Evolutionary conservation across 92 coral and sea anemone species (phyloP), one percentile per base, ranked within the genome.

Genomic region (Heliopora coerulea): DNA sequence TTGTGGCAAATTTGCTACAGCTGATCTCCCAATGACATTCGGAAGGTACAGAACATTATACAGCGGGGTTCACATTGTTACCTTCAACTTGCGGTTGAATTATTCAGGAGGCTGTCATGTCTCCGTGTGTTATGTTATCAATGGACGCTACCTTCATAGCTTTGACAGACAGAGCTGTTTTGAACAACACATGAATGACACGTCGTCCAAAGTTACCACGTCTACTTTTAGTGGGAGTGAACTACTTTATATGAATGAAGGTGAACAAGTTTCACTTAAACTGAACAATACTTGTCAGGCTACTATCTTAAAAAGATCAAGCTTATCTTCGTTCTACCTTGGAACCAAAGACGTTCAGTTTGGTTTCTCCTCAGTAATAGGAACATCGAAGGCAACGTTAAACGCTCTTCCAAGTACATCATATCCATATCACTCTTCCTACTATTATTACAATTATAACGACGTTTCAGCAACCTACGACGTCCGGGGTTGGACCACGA

Each of bases 361-460:
- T 30, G 70, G 70, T 25, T n/a, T 40, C 50, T 63, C 70, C 9
- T 63, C 70, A 26, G 39, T 30, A 5, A 63, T 63, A 3, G 52
- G 27, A 18, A n/a, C 49, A n/a, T 12, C 41, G 37, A 25, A n/a
- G 4, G 65, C 70, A 18, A 26, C 24, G 4, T 23, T 34, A 63
- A 31, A 34, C 19, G 29, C 20, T 17, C 6, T 35, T 15, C 0
- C 10, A 58, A 20, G 2, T 21, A 24, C n/a, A 14, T 1, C 32
- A 13, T 3, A 30, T 63, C 1, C 28, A 12, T 63, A 20, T 34
- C 15, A 63, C 18, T n/a, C n/a, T n/a, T n/a, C n/a, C n/a, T 20
- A 34, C 31, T 19, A 63, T 23, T 7, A 63, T n/a, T n/a, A n/a
- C 19, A 11, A 33, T 35, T 21, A 62, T 29, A 15, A 63, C 23